Evolutionary conservation across 2,888 invertebrate species (phyloP).

Genomic region (Lasiommata megera): DNA sequence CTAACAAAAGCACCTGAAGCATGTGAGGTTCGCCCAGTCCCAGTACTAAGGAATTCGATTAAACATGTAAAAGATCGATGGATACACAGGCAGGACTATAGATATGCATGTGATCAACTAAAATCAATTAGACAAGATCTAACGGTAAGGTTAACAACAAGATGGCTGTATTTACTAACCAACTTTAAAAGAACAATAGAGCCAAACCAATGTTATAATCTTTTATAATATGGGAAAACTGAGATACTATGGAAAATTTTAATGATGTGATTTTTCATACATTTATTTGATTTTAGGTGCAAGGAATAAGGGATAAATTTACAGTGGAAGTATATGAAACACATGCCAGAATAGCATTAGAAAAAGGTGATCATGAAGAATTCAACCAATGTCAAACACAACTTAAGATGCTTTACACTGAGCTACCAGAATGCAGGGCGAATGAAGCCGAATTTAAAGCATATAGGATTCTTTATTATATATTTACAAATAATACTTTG

Average conservation of each 20-base stretch:
- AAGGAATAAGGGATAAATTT: conserved; percentile 96
- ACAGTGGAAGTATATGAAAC: conserved; percentile 99
- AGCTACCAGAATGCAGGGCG: conserved; percentile 84
- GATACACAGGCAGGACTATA: conserved; percentile 95
- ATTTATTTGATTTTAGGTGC: conserved; percentile 83
- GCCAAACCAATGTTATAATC: no score
- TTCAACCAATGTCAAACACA: conserved; percentile 99
- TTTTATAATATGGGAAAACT: no score
- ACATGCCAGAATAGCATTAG: conserved; percentile 98
- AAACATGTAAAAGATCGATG: conserved; percentile 95
- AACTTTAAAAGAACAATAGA: no score
- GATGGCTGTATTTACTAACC: no score
- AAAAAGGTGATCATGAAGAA: conserved; percentile 99
- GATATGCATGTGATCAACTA: conserved; percentile 98
- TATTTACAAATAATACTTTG: conserved; percentile 98
- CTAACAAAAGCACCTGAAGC: conserved; percentile 97
- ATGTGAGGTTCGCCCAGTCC: conserved; percentile 94
- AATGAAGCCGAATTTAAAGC: conserved; percentile 97
- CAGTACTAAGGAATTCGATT: conserved; percentile 91
- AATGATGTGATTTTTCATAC: no score
- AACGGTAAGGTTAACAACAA: conserved; percentile 90
- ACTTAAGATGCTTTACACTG: conserved; percentile 95
- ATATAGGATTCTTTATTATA: conserved; percentile 97
- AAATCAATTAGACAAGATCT: conserved; percentile 99
- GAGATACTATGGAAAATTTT: no score